phyloP scores from a whole-genome alignment of 2,888 invertebrate genomes.

The Ctena decussata region DNA sequence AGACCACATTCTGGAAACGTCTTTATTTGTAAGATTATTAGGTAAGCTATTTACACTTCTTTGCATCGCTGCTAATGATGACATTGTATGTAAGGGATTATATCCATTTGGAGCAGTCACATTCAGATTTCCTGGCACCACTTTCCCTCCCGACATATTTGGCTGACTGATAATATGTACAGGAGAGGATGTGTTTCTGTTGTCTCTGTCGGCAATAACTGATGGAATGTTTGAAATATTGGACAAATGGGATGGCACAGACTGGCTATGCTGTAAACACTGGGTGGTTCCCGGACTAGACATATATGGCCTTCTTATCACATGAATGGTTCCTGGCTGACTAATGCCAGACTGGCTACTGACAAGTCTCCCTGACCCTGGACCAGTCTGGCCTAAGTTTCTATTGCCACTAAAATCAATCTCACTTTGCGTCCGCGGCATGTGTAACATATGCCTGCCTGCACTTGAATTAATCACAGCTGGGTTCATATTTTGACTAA shows the following conservation, averaged over 20 bases:
- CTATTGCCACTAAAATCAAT: background rate
- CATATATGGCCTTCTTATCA: conserved; percentile 62
- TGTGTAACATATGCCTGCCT: conserved; percentile 14
- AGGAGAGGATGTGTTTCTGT: conserved; percentile 54
- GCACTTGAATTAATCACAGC: background rate
- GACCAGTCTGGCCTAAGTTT: conserved; percentile 19
- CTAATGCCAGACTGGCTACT: conserved; percentile 28
- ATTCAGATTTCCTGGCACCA: conserved; percentile 35
- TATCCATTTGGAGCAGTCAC: conserved; percentile 21
- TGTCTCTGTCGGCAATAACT: conserved; percentile 39
- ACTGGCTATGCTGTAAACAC: conserved; percentile 50
- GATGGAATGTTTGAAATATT: conserved; percentile 49
- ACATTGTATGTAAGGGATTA: conserved; percentile 4
- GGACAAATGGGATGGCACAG: conserved; percentile 48
- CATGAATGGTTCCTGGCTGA: conserved; percentile 36
- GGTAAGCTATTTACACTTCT: conserved; percentile 55
- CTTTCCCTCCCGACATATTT: conserved; percentile 62
- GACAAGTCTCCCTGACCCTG: conserved; percentile 34
- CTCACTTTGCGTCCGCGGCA: background rate
- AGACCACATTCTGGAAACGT: conserved; percentile 81
- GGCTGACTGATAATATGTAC: conserved; percentile 66
- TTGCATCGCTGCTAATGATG: conserved; percentile 59
- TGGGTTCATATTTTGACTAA: conserved; percentile 50
- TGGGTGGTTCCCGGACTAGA: conserved; percentile 28
- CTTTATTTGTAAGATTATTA: conserved; percentile 76